Base-by-base conservation (phyloP, 2,797 vertebrate genomes). In the Propithecus perrieri region DNA sequence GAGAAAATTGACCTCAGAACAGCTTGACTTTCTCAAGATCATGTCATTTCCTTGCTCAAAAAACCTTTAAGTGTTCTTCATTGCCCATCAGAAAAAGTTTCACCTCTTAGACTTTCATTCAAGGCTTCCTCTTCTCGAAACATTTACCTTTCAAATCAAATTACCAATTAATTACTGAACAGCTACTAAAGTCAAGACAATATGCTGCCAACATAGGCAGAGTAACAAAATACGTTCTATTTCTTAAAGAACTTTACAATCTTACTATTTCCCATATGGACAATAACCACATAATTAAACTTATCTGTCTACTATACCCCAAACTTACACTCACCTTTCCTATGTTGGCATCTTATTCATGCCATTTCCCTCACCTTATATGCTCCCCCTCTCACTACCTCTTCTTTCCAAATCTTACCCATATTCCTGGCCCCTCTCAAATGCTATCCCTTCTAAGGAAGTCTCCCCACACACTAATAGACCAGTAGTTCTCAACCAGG, bases 51-150 rank as follows among this genome's bases (percentile, higher is more conserved):
- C 28, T 91, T 65, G 28, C 4, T 91, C 74, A 71, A 72, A 65
- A n/a, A 74, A 78, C 4, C 7, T 80, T 86, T 48, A 55, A 95
- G 85, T 14, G 13, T 3, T 88, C 24, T n/a, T 50, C n/a, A 55
- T 17, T 20, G 10, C 33, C 79, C 20, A 50, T 43, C 28, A 43
- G 65, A 69, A 92, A 84, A 69, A 30, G 14, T 22, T 94, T 38
- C 55, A 63, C 81, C 41, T 95, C 46, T 91, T 55, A 86, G 50
- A 57, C 6, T 85, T 94, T 59, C 38, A 75, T 71, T 72, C 53
- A 74, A 78, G 38, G 10, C n/a, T 84, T 93, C 84, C 35, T 96
- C 26, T 61, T 67, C n/a, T 80, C 92, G 24, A 69, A 69, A 88
- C 38, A 30, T 28, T 67, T 91, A 67, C 41, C 38, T 92, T 96